Percentiles rank a stretch among this genome's conserved stretches.
phyloP scores from a whole-genome alignment of 2,888 invertebrate species.

The Trypoxylon attenuatum region DNA sequence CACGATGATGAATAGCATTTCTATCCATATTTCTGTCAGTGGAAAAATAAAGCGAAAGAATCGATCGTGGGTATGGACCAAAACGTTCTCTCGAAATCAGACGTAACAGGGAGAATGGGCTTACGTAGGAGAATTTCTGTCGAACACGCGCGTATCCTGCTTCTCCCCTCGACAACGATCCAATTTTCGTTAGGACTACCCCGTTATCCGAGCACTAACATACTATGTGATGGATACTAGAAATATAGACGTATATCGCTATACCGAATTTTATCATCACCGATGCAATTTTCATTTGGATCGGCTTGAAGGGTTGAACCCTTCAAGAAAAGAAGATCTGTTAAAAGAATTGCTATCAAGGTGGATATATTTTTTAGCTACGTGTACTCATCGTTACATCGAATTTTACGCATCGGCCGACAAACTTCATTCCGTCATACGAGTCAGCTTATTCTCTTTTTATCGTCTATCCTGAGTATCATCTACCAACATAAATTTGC shows the following conservation, averaged over 20 bases:
- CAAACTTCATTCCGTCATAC: neutral
- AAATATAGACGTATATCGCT: conserved; percentile 22
- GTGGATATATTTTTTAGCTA: neutral
- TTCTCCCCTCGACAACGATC: conserved; percentile 14
- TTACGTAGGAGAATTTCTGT: neutral
- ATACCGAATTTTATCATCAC: conserved; percentile 33
- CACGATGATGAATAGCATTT: no score
- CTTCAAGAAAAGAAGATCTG: neutral
- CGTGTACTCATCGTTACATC: neutral
- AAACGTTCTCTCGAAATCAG: no score
- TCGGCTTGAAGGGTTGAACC: neutral
- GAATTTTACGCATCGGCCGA: neutral
- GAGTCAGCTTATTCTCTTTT: conserved; percentile 1
- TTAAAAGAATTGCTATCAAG: neutral
- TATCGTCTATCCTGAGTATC: neutral
- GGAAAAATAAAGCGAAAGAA: no score
- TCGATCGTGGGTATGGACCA: no score
- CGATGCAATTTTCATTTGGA: conserved; percentile 26
- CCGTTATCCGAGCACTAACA: conserved; percentile 14
- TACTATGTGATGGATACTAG: conserved; percentile 30
- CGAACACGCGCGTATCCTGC: conserved; percentile 2
- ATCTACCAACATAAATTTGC: no score
- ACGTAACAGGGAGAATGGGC: neutral
- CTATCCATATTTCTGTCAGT: no score
- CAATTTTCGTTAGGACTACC: conserved; percentile 26